These are phyloP conservation scores for Dolichoris vasculosae DNA, from an alignment of 1,140 invertebrate genomes.

Conservation along the genomic window DNA sequence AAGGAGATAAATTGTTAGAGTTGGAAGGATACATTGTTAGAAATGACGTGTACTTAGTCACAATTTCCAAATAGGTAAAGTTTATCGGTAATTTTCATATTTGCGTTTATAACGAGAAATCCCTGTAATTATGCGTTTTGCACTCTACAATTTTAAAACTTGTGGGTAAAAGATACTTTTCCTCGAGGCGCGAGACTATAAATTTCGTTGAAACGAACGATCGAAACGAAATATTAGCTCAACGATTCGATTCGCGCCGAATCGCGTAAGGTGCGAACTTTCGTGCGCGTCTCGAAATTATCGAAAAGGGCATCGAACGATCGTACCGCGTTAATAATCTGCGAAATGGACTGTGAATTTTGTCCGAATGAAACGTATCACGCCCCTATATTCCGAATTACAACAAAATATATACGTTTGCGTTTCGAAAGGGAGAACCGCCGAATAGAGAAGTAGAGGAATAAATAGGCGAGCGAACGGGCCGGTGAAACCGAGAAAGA, in stretches of 20 bases:
- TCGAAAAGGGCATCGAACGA: neutral
- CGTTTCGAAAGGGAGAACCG: neutral
- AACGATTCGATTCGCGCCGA: too few relatives aligned
- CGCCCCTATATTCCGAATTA: conserved; percentile 21
- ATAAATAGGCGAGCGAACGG: neutral
- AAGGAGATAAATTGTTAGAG: conserved; percentile 48
- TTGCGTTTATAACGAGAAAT: neutral
- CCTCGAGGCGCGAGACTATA: neutral
- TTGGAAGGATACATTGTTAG: conserved; percentile 49
- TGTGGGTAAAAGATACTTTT: neutral
- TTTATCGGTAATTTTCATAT: conserved; percentile 30
- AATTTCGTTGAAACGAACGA: neutral
- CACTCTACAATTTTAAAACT: neutral
- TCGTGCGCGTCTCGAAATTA: neutral
- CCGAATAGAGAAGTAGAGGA: conserved; percentile 9
- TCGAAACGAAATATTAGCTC: too few relatives aligned
- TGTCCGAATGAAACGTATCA: conserved; percentile 16
- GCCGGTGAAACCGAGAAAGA: neutral
- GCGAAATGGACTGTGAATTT: conserved; percentile 37
- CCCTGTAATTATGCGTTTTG: too few relatives aligned
- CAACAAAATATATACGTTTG: neutral
- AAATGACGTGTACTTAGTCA: conserved; percentile 50
- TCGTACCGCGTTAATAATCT: conserved; percentile 1
- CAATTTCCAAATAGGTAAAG: conserved; percentile 45
- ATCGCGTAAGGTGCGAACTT: too few relatives aligned